Percentiles rank a stretch among this genome's conserved stretches.
phyloP scores from a whole-genome alignment of 2,888 invertebrate genomes.

The Hipparchia semele region DNA sequence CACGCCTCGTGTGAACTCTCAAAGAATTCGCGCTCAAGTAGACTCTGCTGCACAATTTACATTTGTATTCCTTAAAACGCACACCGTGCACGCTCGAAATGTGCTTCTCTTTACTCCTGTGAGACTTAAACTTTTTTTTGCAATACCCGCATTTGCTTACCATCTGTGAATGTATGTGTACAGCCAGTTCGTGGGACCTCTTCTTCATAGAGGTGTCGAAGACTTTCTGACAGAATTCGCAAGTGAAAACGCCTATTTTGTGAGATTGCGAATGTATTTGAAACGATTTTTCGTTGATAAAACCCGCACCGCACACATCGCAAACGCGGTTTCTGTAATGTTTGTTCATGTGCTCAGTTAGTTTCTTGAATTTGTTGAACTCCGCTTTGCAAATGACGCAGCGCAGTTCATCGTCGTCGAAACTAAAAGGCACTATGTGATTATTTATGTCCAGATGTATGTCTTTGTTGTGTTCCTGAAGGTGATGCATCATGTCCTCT shows the following conservation, averaged over 20 bases:
- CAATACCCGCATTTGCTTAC: slow-evolving; percentile 52
- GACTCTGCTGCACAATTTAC: slow-evolving; percentile 49
- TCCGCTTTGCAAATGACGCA: slow-evolving; percentile 47
- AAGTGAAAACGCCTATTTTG: slow-evolving; percentile 44
- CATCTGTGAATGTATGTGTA: slow-evolving; percentile 34
- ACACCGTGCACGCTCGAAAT: slow-evolving; percentile 46
- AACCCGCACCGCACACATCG: slow-evolving; percentile 47
- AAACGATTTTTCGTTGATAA: slow-evolving; percentile 38
- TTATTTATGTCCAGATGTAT: slow-evolving; percentile 52
- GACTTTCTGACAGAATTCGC: slow-evolving; percentile 45
- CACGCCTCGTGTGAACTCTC: slow-evolving; percentile 43
- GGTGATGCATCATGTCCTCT: slow-evolving; percentile 48
- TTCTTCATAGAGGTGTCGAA: slow-evolving; percentile 45
- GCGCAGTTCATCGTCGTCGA: slow-evolving; percentile 43
- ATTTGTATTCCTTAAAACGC: slow-evolving; percentile 41
- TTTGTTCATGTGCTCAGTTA: slow-evolving; percentile 52
- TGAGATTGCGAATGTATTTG: slow-evolving; percentile 29
- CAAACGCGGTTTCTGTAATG: slow-evolving; percentile 54
- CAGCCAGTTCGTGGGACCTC: slow-evolving; percentile 44
- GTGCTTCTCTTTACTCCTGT: slow-evolving; percentile 43
- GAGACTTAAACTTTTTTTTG: slow-evolving; percentile 37
- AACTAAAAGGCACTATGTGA: slow-evolving; percentile 55
- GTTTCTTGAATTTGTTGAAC: slow-evolving; percentile 48
- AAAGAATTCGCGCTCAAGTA: slow-evolving; percentile 57
- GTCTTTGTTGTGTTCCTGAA: slow-evolving; percentile 48